Evolutionary conservation across 2,888 invertebrate species (phyloP), one percentile per base, ranked within the genome.

Genomic region (Eilema depressum): DNA sequence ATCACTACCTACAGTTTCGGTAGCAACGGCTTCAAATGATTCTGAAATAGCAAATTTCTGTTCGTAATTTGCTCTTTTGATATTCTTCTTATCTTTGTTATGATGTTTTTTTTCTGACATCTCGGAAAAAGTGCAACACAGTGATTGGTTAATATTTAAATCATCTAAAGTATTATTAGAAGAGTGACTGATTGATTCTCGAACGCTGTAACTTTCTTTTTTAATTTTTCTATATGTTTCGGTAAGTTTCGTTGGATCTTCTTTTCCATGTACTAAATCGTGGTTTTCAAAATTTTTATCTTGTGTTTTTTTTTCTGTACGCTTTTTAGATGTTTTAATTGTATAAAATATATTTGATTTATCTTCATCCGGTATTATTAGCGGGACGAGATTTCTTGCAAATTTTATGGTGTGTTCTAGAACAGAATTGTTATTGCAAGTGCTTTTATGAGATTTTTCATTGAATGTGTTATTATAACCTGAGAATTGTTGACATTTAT

Each of bases 91-190:
- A 30, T 82, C 82, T 66, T 83, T 86, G 75, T 85, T 92, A 2
- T 78, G 74, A 71, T 77, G 75, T 79, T 90, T 92, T 62, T 86
- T 88, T 57, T 91, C 93, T 1, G 92, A 92, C 11, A 85, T 77
- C 78, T 93, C 93, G 25, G 94, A 93, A 67, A 91, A 78, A 3
- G 93, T 89, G 68, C 88, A 89, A n/a, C 88, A 88, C 65, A 92
- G 75, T 25, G 93, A 93, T 63, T 89, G 91, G 75, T 93, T 92
- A 56, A 91, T 87, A 68, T 92, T 90, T 47, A 91, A 75, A 75
- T 94, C 93, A 62, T 95, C 93, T 70, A 92, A 81, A 60, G 93
- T 93, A 63, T 90, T 91, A 63, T 85, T 91, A 74, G 92, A 91
- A 4, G 88, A 86, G 61, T 85, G 88, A 74, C 88, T 91, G 5